phyloP scores from a whole-genome alignment of 2,888 invertebrate species.

The Pachydiplax longipennis region DNA sequence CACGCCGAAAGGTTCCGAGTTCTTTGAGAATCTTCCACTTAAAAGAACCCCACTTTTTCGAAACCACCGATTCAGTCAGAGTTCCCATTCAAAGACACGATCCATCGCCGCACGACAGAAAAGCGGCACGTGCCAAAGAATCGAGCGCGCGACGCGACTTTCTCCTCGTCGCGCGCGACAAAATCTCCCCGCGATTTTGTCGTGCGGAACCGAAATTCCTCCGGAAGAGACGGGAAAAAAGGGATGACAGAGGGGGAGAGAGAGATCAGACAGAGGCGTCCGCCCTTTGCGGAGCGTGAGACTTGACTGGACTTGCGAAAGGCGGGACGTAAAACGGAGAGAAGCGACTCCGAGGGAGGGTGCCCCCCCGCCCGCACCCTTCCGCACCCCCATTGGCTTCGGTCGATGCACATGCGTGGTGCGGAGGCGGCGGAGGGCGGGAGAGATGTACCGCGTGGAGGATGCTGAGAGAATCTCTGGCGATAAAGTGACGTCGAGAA shows the following conservation, averaged over 20 bases:
- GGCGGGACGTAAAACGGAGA: not conserved
- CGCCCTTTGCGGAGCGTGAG: not conserved
- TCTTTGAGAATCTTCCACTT: too few relatives aligned
- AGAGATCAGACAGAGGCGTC: not conserved
- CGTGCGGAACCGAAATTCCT: not conserved
- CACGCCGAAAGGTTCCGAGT: too few relatives aligned
- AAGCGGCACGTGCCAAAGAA: not conserved
- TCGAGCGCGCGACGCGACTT: not conserved
- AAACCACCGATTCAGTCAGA: too few relatives aligned
- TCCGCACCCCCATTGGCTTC: slow-evolving; percentile 16
- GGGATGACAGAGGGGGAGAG: not conserved
- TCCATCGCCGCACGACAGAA: not conserved
- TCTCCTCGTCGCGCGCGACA: not conserved
- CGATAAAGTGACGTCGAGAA: slow-evolving; percentile 9
- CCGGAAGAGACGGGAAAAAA: not conserved
- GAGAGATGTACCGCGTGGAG: slow-evolving; percentile 16
- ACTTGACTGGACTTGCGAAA: not conserved
- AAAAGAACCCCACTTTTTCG: too few relatives aligned
- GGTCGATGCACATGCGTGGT: slow-evolving; percentile 40
- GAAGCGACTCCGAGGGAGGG: not conserved
- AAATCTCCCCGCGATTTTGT: not conserved
- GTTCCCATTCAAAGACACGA: too few relatives aligned
- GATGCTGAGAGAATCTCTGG: slow-evolving; percentile 10
- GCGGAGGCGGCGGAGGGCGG: slow-evolving; percentile 1
- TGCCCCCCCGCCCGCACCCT: not conserved